Evolutionary conservation across 2,113 vertebrate species (phyloP), one percentile per base, ranked within the genome.

Genomic region (Trichechus manatus): DNA sequence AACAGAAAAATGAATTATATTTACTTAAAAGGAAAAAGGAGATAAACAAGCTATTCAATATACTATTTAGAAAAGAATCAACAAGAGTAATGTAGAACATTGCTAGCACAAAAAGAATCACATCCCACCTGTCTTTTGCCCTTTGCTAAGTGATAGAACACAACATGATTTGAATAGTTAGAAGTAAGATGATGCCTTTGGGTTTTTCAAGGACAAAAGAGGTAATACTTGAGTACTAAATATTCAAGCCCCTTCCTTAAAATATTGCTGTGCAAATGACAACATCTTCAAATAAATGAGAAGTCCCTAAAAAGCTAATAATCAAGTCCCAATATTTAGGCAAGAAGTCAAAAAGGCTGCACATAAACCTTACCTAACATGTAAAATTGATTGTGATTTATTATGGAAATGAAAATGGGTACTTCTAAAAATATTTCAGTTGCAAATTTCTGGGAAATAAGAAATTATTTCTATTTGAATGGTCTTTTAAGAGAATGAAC

Each of bases 261-360:
- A 61, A 87, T 47, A 53, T 15, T 81, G 36, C 31, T 80, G 20
- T 47, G 64, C 11, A 96, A 82, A 90, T 92, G 25, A 87, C 80
- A 95, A 89, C n/a, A 94, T 85, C 56, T 91, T 96, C 59, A 77
- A 74, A 56, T 64, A 66, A 89, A 50, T 42, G 42, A 44, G 29
- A 85, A 44, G 29, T 66, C 61, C 83, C 63, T 96, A 82, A 87
- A 90, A 87, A 87, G 53, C 53, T 92, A 85, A 80, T 84, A 92
- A 70, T 92, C 90, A 92, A 94, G n/a, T 74, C 50, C 36, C 14
- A 78, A 84, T 78, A 93, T 87, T 61, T 72, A 80, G 33, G 53
- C 68, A 89, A 95, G 89, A 97, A 68, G 42, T 86, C 56, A 74
- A 98, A 94, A 91, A 81, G 3, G 53, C 33, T 22, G 64, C 1